A percentile compares a stretch with the other conserved stretches of the same genome.
Conservation (phyloP, 2,888 invertebrate genomes). For the Cerastis rubricosa region DNA sequence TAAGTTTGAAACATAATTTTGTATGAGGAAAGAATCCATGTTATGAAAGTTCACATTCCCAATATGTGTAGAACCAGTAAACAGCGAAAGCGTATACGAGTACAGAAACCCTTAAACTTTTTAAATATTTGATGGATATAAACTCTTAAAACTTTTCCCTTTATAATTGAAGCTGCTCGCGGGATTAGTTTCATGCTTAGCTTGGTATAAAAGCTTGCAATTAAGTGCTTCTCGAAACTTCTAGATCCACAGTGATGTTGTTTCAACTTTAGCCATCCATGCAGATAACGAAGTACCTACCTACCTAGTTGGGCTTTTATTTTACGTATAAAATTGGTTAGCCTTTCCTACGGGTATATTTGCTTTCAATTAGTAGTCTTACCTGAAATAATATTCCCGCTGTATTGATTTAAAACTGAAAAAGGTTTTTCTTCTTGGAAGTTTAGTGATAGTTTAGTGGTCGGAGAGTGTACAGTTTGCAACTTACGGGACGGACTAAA, state of each 20-base stretch:
- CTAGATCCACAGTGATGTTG: slow-evolving; percentile 6
- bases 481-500: no score
- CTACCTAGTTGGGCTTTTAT: background rate
- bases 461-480: background rate
- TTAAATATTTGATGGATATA: slow-evolving; percentile 33
- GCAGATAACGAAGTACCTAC: background rate
- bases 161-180: slow-evolving; percentile 15
- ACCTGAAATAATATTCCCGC: slow-evolving; percentile 29
- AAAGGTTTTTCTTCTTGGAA: background rate
- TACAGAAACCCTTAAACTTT: slow-evolving; percentile 33
- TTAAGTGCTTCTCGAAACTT: slow-evolving; percentile 30
- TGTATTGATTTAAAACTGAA: slow-evolving; percentile 13
- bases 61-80: slow-evolving; percentile 24
- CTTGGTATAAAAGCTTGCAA: background rate
- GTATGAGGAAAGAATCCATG: background rate
- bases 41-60: slow-evolving; percentile 17
- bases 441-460: background rate
- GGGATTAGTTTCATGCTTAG: background rate
- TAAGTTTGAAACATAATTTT: slow-evolving; percentile 3
- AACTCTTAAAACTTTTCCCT: slow-evolving; percentile 18
- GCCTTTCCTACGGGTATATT: background rate
- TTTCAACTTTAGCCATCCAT: slow-evolving; percentile 21
- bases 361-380: slow-evolving; percentile 20
- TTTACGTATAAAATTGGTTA: slow-evolving; percentile 9
- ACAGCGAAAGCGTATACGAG: slow-evolving; percentile 15